These are phyloP conservation scores for Drosophila lutescens DNA, from an alignment of 2,888 invertebrate species.

Conservation along the genomic window DNA sequence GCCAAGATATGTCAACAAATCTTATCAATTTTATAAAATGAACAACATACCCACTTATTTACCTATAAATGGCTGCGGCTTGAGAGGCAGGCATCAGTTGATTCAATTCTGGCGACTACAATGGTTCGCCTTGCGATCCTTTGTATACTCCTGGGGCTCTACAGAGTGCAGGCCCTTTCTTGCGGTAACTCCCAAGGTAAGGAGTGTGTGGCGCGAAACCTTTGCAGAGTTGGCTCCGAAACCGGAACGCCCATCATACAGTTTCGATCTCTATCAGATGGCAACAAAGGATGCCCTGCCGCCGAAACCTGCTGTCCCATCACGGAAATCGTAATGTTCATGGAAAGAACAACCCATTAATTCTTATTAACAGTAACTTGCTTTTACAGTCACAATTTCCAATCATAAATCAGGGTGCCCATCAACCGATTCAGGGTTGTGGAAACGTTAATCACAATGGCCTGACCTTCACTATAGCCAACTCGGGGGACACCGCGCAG, in stretches of 20 bases:
- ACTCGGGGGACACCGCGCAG: not conserved
- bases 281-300: not conserved
- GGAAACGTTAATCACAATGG: not conserved
- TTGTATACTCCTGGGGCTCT: not conserved
- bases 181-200: not conserved
- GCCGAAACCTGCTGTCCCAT: not conserved
- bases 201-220: not conserved
- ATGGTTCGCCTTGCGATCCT: not conserved
- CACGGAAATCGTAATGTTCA: not conserved
- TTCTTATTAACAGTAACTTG: not conserved
- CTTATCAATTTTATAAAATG: not conserved
- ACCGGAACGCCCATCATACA: not conserved
- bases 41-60: not conserved
- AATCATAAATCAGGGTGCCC: too few relatives aligned
- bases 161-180: not conserved
- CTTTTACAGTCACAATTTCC: not conserved
- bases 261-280: not conserved
- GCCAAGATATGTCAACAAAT: too few relatives aligned
- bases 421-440: not conserved
- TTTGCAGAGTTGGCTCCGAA: not conserved
- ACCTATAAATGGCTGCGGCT: too few relatives aligned
- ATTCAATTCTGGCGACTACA: not conserved
- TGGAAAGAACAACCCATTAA: too few relatives aligned
- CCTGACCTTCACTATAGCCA: too few relatives aligned
- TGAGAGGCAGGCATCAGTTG: not conserved